Percentiles rank a stretch among this genome's conserved stretches.
These are phyloP conservation scores for Synanthedon tipuliformis DNA, from an alignment of 2,888 invertebrate species.

Conservation along the genomic window DNA sequence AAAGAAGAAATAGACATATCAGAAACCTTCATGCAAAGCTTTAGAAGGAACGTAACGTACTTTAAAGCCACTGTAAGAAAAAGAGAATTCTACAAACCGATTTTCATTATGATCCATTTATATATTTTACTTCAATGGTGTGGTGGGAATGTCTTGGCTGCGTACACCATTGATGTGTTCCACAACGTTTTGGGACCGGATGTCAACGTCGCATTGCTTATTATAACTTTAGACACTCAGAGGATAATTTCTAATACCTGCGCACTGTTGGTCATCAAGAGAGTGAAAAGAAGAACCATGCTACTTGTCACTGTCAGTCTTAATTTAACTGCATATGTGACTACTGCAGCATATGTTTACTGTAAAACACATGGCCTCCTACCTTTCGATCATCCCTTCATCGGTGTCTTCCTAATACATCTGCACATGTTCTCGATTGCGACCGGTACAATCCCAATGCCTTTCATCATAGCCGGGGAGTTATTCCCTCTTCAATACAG, in stretches of 20 bases:
- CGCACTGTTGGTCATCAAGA: constrained; percentile 44
- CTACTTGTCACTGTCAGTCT: constrained; percentile 28
- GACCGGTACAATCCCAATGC: constrained; percentile 71
- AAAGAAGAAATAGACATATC: constrained; percentile 20
- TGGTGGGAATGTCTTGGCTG: constrained; percentile 31
- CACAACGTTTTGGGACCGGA: constrained; percentile 29
- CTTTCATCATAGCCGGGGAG: constrained; percentile 78
- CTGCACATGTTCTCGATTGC: constrained; percentile 64
- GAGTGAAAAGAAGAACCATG: constrained; percentile 41
- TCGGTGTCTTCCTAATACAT: constrained; percentile 32
- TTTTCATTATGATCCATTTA: constrained; percentile 37
- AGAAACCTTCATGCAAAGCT: constrained; percentile 17
- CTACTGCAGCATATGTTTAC: constrained; percentile 33
- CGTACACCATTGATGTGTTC: constrained; percentile 38
- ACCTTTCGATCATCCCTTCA: constrained; percentile 27
- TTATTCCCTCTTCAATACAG: constrained; percentile 71
- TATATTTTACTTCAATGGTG: constrained; percentile 34
- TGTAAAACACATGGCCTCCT: constrained; percentile 20
- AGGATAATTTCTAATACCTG: constrained; percentile 37
- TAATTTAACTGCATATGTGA: constrained; percentile 29
- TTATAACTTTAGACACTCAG: constrained; percentile 41
- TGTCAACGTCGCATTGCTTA: constrained; percentile 30
- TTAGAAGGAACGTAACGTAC: constrained; percentile 21
- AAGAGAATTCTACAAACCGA: constrained; percentile 39
- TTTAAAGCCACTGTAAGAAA: constrained; percentile 23